Conservation (phyloP, 2,113 vertebrate genomes). For the Saccopteryx bilineata region DNA sequence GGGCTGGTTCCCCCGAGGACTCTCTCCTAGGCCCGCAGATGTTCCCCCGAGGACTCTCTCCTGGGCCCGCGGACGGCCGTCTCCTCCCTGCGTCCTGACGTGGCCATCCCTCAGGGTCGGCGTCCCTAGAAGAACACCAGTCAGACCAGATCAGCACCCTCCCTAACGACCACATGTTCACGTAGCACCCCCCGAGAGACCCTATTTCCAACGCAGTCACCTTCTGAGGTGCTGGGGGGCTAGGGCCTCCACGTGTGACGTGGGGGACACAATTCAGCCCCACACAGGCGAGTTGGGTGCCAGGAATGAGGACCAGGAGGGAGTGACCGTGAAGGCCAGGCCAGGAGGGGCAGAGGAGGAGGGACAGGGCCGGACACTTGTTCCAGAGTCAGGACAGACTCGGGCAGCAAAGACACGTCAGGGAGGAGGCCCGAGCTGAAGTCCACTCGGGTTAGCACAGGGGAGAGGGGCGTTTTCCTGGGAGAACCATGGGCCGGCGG, state of each 20-base stretch:
- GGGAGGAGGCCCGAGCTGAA: too few relatives aligned
- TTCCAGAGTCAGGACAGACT: not conserved
- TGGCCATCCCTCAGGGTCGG: not conserved
- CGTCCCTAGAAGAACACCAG: not conserved
- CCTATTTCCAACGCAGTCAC: not conserved
- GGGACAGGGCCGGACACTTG: not conserved
- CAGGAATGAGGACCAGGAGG: not conserved
- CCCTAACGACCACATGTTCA: not conserved
- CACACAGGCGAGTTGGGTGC: too few relatives aligned
- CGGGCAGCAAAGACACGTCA: not conserved
- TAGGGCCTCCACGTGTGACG: not conserved
- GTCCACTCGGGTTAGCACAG: not conserved
- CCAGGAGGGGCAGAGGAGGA: not conserved
- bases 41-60: not conserved
- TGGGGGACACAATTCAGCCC: too few relatives aligned
- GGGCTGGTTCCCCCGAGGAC: too few relatives aligned
- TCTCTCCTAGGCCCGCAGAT: not conserved
- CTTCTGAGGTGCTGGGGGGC: not conserved
- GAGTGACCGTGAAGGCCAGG: not conserved
- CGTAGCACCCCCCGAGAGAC: not conserved
- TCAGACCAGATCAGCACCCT: not conserved
- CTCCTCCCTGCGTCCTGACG: not conserved
- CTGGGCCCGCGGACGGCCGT: not conserved
- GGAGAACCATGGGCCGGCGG: not conserved
- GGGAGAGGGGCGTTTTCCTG: not conserved